phyloP scores from a whole-genome alignment of 2,888 invertebrate genomes.

The Epistrophe grossulariae region DNA sequence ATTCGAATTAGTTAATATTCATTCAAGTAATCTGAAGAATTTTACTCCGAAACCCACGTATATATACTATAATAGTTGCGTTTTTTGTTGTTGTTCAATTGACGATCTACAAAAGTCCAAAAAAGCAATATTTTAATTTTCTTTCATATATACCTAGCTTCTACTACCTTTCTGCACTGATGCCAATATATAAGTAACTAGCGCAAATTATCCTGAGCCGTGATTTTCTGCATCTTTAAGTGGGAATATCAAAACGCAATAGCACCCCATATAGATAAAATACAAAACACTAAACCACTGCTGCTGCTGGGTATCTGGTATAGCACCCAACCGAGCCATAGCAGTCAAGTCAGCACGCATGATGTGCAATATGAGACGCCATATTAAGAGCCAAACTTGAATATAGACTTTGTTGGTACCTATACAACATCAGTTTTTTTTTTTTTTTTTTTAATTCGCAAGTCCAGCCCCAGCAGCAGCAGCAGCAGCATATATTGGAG shows the following conservation, averaged over 20 bases:
- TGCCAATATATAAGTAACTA: not conserved
- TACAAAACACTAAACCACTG: not conserved
- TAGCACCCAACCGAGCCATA: slow-evolving; percentile 41
- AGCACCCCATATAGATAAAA: slow-evolving; percentile 37
- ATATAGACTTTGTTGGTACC: no score
- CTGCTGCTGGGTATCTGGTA: not conserved
- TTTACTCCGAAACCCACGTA: not conserved
- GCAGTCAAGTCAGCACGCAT: slow-evolving; percentile 10
- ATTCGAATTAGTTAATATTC: slow-evolving; percentile 26
- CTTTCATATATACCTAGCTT: not conserved
- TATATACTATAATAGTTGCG: not conserved
- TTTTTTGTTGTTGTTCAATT: not conserved
- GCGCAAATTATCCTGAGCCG: slow-evolving; percentile 49
- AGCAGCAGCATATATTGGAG: not conserved
- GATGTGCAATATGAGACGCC: slow-evolving; percentile 75
- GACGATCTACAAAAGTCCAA: slow-evolving; percentile 22
- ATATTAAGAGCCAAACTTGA: slow-evolving; percentile 54
- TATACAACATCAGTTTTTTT: not conserved
- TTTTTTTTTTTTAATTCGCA: not conserved
- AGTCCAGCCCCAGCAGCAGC: slow-evolving; percentile 2
- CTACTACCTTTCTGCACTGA: no score
- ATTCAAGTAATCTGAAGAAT: slow-evolving; percentile 9
- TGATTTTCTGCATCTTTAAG: slow-evolving; percentile 59
- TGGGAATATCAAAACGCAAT: slow-evolving; percentile 27
- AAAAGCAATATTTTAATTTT: slow-evolving; percentile 44